phyloP scores from a whole-genome alignment of 2,113 vertebrate genomes.

The Alouatta palliata region DNA sequence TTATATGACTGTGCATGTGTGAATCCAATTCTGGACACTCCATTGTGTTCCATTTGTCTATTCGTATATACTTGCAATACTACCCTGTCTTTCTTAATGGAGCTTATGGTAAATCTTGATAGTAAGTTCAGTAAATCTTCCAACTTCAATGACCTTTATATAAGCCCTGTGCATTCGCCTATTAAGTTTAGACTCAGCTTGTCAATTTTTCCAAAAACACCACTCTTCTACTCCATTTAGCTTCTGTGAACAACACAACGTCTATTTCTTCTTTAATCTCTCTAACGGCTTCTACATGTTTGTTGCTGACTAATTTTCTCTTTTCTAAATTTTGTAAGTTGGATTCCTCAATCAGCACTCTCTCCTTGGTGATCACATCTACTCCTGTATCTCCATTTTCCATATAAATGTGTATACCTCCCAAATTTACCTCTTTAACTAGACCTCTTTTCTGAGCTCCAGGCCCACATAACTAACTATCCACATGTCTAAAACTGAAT shows the following conservation, averaged over 20 bases:
- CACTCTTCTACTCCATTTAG: not conserved
- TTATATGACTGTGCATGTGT: not conserved
- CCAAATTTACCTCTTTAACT: not conserved
- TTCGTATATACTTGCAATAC: not conserved
- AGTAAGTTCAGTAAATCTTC: not conserved
- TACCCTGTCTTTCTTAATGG: not conserved
- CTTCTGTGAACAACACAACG: not conserved
- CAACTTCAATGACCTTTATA: not conserved
- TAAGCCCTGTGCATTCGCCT: not conserved
- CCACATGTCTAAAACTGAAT: not conserved
- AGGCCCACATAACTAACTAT: not conserved
- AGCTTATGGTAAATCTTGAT: not conserved
- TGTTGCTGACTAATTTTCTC: not conserved
- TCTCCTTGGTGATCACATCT: not conserved
- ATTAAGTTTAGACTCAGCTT: not conserved
- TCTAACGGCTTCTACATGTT: not conserved
- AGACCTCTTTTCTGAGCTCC: not conserved
- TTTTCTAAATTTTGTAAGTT: not conserved
- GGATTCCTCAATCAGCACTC: not conserved
- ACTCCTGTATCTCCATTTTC: not conserved
- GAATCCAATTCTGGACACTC: not conserved
- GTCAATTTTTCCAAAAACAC: not conserved
- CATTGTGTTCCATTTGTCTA: not conserved
- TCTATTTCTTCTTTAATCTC: not conserved
- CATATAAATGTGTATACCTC: not conserved